These are phyloP conservation scores for Macquaria ambigua DNA, from an alignment of 2,113 vertebrate genomes.

Conservation along the genomic window DNA sequence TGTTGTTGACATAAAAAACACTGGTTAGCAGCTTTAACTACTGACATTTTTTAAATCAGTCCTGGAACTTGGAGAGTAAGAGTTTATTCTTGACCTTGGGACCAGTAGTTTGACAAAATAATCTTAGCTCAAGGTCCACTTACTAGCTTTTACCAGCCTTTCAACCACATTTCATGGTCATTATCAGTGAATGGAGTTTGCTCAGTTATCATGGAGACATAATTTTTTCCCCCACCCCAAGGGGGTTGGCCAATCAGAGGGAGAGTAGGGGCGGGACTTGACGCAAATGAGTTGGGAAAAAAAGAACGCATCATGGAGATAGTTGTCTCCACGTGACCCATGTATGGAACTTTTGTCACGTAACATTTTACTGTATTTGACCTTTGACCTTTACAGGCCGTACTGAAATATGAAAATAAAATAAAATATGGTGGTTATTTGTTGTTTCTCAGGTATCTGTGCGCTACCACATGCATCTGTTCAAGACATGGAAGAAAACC, in stretches of 20 bases:
- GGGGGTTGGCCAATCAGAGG: too few relatives aligned
- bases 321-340: too few relatives aligned
- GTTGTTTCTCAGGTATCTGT: conserved; percentile 74
- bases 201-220: not conserved
- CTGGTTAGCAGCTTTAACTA: not conserved
- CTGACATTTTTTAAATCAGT: not conserved
- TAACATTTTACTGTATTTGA: not conserved
- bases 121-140: too few relatives aligned
- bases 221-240: too few relatives aligned
- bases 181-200: not conserved
- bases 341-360: not conserved
- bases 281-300: too few relatives aligned
- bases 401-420: not conserved
- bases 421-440: not conserved
- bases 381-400: not conserved
- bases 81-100: too few relatives aligned
- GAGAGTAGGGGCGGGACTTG: too few relatives aligned
- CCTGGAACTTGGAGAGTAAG: too few relatives aligned
- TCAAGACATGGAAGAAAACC: conserved; percentile 73
- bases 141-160: not conserved
- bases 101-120: too few relatives aligned
- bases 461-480: conserved; percentile 78
- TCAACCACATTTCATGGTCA: not conserved
- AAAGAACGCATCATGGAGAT: too few relatives aligned
- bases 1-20: not conserved